A percentile compares a stretch with the other conserved stretches of the same genome.
Evolutionary conservation across 1,140 invertebrate species (phyloP).

Genomic region (Marisa cornuarietis): DNA sequence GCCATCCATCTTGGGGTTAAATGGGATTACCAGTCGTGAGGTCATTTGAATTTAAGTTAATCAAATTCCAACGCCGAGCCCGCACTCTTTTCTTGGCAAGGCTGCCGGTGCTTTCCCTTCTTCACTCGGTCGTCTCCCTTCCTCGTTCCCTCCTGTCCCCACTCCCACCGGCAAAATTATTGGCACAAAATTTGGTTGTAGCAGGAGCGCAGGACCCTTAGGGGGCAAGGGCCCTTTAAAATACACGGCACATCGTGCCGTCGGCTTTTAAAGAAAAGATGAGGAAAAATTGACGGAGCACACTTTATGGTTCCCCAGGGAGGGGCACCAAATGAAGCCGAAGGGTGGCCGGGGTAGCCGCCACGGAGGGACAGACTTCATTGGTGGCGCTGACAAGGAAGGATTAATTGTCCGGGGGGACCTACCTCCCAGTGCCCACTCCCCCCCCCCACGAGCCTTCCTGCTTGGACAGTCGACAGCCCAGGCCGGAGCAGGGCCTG

Average conservation of each 20-base stretch:
- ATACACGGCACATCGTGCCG: conserved; percentile 17
- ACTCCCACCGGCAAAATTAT: conserved; percentile 5
- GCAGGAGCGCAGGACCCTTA: neutral
- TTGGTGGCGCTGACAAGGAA: conserved; percentile 16
- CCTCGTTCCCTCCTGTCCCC: neutral
- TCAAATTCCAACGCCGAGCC: conserved; percentile 28
- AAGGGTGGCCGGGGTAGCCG: conserved; percentile 8
- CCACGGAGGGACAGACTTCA: conserved; percentile 10
- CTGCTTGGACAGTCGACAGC: no score
- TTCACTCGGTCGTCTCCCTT: neutral
- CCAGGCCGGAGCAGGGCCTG: conserved; percentile 20
- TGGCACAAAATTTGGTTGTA: conserved; percentile 10
- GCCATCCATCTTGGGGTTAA: conserved; percentile 32
- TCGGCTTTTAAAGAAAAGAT: conserved; percentile 22
- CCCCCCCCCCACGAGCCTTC: neutral
- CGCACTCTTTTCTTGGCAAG: conserved; percentile 4
- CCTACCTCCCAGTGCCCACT: neutral
- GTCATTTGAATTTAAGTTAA: conserved; percentile 34
- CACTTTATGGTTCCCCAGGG: conserved; percentile 30
- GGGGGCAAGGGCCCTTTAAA: conserved; percentile 1
- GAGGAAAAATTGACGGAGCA: conserved; percentile 28
- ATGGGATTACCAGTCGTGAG: conserved; percentile 27
- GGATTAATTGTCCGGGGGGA: conserved; percentile 29
- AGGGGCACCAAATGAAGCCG: conserved; percentile 15
- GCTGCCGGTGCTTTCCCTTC: neutral